Evolutionary conservation across 53 echinoderm and acorn worm genomes (phyloP).

Genomic region (Henricia sp.): DNA sequence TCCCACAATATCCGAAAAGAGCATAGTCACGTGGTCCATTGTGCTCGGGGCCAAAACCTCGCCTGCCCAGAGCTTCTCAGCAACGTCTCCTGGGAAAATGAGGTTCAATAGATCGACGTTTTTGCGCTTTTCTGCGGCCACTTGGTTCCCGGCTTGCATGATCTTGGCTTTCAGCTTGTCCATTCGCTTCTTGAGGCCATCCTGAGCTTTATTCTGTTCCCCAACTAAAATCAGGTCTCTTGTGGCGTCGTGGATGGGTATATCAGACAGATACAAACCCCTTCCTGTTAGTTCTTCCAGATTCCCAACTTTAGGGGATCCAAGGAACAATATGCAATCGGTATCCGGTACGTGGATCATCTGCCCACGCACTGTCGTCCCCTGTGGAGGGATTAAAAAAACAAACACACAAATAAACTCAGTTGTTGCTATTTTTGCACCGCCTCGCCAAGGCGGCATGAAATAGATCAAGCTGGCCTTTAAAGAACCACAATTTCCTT

Average conservation of each 20-base stretch:
- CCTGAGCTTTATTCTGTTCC: conserved; percentile 95
- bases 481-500: neutral
- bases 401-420: conserved; percentile 14
- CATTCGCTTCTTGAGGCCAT: conserved; percentile 91
- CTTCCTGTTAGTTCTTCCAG: conserved; percentile 91
- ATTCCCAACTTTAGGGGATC: conserved; percentile 89
- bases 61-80: conserved; percentile 89
- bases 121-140: conserved; percentile 82
- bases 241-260: conserved; percentile 95
- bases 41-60: conserved; percentile 77
- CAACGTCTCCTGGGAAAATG: conserved; percentile 92
- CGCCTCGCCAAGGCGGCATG: neutral
- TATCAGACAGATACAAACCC: conserved; percentile 90
- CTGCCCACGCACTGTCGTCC: conserved; percentile 88
- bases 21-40: conserved; percentile 81
- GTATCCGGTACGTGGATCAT: conserved; percentile 89
- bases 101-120: conserved; percentile 89
- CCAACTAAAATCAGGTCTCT: conserved; percentile 93
- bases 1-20: conserved; percentile 94
- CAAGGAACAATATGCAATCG: conserved; percentile 87
- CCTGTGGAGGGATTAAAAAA: conserved; percentile 58
- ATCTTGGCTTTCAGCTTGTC: conserved; percentile 91
- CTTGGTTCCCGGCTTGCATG: conserved; percentile 78
- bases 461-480: neutral
- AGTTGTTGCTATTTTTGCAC: conserved; percentile 4